Evolutionary conservation across 1,140 invertebrate species (phyloP).

Genomic region (Zophobas atratus): DNA sequence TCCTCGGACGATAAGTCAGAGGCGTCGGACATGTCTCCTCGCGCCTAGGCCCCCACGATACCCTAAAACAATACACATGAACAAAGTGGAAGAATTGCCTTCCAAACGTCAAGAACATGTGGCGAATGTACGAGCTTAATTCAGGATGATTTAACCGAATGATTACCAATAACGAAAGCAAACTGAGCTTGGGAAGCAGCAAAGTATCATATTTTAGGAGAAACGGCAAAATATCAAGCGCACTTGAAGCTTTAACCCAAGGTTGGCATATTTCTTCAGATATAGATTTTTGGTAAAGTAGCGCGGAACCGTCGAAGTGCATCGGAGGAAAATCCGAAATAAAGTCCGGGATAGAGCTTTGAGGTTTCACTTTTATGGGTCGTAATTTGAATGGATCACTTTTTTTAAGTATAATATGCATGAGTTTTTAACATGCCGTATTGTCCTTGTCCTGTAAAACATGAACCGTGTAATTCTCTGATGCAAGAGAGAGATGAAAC

Average conservation of each 20-base stretch:
- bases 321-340: constrained; percentile 1
- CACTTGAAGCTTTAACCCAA: constrained; percentile 29
- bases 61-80: constrained; percentile 61
- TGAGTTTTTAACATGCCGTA: constrained; percentile 28
- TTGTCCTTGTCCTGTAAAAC: constrained; percentile 30
- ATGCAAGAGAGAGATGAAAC: constrained; percentile 36
- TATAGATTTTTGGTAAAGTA: constrained; percentile 30
- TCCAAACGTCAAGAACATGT: background rate
- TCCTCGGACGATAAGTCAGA: constrained; percentile 92
- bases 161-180: background rate
- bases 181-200: background rate
- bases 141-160: background rate
- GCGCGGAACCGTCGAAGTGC: constrained; percentile 1
- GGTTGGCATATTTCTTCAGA: constrained; percentile 26
- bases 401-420: background rate
- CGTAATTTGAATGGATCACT: background rate
- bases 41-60: constrained; percentile 69
- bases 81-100: background rate
- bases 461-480: constrained; percentile 17
- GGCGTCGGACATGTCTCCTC: constrained; percentile 85
- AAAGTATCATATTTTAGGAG: background rate
- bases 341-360: background rate
- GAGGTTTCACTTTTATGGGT: background rate
- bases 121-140: too few relatives aligned
- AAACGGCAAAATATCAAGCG: constrained; percentile 5